These are phyloP conservation scores for Vidua macroura DNA, from an alignment of 2,113 vertebrate genomes.

Conservation along the genomic window DNA sequence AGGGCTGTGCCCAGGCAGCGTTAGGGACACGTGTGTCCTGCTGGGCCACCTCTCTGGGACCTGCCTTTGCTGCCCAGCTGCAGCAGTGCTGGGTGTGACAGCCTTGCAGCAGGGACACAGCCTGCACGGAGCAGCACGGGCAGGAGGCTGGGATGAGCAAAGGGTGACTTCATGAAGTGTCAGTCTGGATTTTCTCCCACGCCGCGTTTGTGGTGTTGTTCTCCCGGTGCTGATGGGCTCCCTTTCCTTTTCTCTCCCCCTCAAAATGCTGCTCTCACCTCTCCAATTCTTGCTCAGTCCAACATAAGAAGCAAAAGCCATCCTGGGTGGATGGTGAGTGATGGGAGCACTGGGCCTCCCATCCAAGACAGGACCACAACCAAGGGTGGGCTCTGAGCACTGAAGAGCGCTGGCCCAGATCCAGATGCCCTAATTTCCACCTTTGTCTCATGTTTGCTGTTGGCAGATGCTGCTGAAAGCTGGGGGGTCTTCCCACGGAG, in stretches of 20 bases:
- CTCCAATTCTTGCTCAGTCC: not conserved
- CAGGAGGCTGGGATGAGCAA: not conserved
- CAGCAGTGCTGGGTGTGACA: not conserved
- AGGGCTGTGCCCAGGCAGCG: rapidly evolving
- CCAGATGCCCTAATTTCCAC: slow-evolving; percentile 44
- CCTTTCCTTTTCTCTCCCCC: not conserved
- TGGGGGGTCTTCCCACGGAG: slow-evolving; percentile 30
- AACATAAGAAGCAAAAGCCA: not conserved
- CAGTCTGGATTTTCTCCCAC: not conserved
- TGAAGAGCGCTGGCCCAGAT: not conserved
- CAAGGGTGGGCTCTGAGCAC: not conserved
- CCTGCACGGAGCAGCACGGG: not conserved
- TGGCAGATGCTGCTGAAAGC: slow-evolving; percentile 38
- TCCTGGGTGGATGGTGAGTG: not conserved
- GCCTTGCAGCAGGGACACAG: not conserved
- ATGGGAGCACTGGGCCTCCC: not conserved
- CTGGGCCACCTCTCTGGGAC: not conserved
- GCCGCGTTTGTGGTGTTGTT: not conserved
- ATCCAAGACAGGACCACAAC: not conserved
- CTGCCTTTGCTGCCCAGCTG: not conserved
- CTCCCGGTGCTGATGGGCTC: not conserved
- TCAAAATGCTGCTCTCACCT: not conserved
- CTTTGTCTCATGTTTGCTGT: slow-evolving; percentile 31
- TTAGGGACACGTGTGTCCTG: rapidly evolving
- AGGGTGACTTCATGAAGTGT: rapidly evolving